Evolutionary conservation across 2,797 vertebrate species (phyloP).

Genomic region (Tarsius wallacei): DNA sequence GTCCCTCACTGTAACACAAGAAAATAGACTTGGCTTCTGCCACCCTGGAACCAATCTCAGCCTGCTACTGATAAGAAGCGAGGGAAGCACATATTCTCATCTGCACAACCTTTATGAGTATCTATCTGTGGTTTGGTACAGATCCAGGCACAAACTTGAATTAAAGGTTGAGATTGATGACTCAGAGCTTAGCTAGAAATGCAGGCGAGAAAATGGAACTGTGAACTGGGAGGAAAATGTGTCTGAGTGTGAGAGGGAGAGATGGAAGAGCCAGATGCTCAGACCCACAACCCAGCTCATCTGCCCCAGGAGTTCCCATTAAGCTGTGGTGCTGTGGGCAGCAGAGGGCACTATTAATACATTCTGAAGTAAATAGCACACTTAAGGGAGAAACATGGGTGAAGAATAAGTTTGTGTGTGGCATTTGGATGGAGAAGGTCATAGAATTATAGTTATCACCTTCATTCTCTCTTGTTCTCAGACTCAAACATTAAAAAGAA

Average conservation of each 20-base stretch:
- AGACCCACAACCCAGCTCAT: not conserved
- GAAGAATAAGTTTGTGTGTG: not conserved
- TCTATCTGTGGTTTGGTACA: conserved; percentile 81
- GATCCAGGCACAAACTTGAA: conserved; percentile 80
- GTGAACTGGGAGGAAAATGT: conserved; percentile 52
- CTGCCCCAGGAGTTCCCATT: conserved; percentile 34
- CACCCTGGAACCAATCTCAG: conserved; percentile 46
- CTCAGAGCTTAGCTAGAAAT: conserved; percentile 79
- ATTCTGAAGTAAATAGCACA: conserved; percentile 9
- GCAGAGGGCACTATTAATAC: conserved; percentile 85
- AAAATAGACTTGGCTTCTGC: conserved; percentile 77
- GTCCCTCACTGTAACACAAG: conserved; percentile 61
- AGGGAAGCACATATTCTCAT: conserved; percentile 68
- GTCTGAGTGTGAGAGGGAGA: conserved; percentile 34
- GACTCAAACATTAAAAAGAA: not conserved
- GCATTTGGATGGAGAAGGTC: not conserved
- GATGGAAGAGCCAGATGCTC: not conserved
- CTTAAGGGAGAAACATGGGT: not conserved
- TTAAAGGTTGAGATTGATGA: conserved; percentile 82
- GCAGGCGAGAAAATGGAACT: conserved; percentile 67
- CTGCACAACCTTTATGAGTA: conserved; percentile 72
- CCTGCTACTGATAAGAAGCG: conserved; percentile 65
- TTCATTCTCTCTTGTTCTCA: conserved; percentile 17
- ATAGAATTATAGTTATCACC: not conserved
- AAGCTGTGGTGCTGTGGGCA: conserved; percentile 40